Percentiles rank a stretch among this genome's conserved stretches.
These are phyloP conservation scores for Ochotona curzoniae DNA, from an alignment of 2,113 vertebrate genomes.

Conservation along the genomic window DNA sequence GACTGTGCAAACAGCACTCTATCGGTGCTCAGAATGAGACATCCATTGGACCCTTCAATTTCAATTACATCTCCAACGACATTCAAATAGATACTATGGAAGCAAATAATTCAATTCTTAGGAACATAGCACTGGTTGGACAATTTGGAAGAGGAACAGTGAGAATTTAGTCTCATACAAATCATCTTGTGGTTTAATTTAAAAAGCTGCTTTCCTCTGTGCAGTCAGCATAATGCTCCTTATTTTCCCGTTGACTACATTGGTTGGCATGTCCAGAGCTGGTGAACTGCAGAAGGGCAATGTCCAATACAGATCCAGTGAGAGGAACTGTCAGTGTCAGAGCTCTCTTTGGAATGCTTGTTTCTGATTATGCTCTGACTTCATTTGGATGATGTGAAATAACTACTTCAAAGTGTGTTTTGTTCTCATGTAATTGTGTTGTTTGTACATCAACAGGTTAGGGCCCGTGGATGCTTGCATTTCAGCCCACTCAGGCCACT, in stretches of 20 bases:
- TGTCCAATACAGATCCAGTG: conserved; percentile 59
- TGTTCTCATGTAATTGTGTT: conserved; percentile 20
- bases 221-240: not conserved
- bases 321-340: not conserved
- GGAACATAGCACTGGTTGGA: not conserved
- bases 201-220: conserved; percentile 1
- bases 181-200: not conserved
- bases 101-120: not conserved
- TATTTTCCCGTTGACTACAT: conserved; percentile 44
- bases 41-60: not conserved
- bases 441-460: conserved; percentile 22
- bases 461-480: not conserved
- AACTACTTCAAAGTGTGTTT: conserved; percentile 34
- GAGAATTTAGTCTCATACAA: not conserved
- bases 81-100: not conserved
- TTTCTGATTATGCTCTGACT: conserved; percentile 11
- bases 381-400: conserved; percentile 38
- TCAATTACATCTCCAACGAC: conserved; percentile 5
- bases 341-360: conserved; percentile 16
- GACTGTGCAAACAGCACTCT: not conserved
- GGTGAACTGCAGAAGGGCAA: not conserved
- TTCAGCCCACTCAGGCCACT: not conserved
- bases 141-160: conserved; percentile 4
- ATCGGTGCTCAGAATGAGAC: not conserved
- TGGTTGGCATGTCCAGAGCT: not conserved